phyloP scores from a whole-genome alignment of 2,797 vertebrate genomes.

The Siniperca undulata region DNA sequence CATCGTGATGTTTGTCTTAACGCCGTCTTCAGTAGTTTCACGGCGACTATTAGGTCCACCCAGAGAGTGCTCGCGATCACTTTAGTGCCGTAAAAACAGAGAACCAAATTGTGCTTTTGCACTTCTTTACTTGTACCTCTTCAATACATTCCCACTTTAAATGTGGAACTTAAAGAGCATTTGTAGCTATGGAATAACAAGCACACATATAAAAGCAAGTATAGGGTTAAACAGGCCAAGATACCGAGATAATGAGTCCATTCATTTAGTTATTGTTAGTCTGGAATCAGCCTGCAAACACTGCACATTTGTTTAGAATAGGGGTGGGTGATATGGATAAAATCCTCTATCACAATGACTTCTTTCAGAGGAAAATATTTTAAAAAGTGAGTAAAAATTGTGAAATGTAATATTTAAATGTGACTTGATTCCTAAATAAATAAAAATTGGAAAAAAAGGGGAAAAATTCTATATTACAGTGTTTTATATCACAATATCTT shows the following conservation, averaged over 20 bases:
- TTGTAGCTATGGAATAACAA: conserved; percentile 9
- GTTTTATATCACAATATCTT: conserved; percentile 15
- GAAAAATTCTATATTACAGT: neutral
- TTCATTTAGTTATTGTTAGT: neutral
- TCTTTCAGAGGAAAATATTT: neutral
- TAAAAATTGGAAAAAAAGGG: neutral
- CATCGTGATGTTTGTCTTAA: conserved; percentile 46
- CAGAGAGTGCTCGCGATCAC: neutral
- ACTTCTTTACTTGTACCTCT: neutral
- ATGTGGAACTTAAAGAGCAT: conserved; percentile 9
- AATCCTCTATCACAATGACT: neutral
- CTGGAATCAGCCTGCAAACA: neutral
- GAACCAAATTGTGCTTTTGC: conserved; percentile 26
- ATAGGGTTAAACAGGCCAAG: conserved; percentile 17
- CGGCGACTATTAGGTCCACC: neutral
- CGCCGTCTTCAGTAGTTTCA: conserved; percentile 38
- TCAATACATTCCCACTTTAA: neutral
- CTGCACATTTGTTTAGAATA: neutral
- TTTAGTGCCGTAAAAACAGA: conserved; percentile 18
- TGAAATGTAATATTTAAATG: neutral
- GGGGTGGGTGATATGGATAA: neutral
- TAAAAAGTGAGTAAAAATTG: neutral
- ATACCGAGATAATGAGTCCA: neutral
- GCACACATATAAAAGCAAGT: conserved; percentile 9
- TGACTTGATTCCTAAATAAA: conserved; percentile 5